Base-by-base conservation (phyloP, 2,888 invertebrate species). In the Aporophyla lueneburgensis region DNA sequence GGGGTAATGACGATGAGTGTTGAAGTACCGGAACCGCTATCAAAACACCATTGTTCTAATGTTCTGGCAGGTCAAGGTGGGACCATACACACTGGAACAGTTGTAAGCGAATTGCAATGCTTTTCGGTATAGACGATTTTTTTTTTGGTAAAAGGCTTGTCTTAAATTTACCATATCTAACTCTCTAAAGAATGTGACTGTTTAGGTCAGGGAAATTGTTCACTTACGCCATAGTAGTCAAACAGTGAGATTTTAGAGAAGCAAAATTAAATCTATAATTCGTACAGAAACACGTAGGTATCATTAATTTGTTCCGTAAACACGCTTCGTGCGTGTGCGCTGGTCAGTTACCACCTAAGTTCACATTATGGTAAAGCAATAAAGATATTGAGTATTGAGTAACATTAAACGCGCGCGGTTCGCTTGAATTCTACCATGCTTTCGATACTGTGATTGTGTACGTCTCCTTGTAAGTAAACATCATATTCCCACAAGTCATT, bases 31-130 rank as follows among this genome's bases (percentile, higher is more conserved):
- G 51, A 76, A 76, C 85, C n/a, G 40, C 27, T 65, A 81, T 72
- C 70, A 73, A 67, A 81, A 81, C 73, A 81, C 76, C 76, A 84
- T 84, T 84, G 85, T 81, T 71, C 43, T 74, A 19, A 53, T 58
- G 53, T 33, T n/a, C 43, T 49, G 56, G 24, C 54, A 63, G 66
- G 72, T 80, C 62, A 71, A 49, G 71, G 59, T 63, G 33, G 40
- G 16, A 51, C 27, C 53, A 49, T 19, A 56, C 43, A 51, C 53
- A 24, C 21, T 33, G 24, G 19, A 40, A n/a, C 51, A 46, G 9
- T n/a, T 12, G 19, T 27, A 9, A 54, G 33, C 46, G 27, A 59
- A 53, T 14, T 24, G 27, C 27, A 73, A 16, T 16, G 24, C 33
- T 49, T 46, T 46, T 49, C 16, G 24, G 24, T 56, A 21, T 21